These are phyloP conservation scores for Litoditis marina DNA, from an alignment of 2,888 invertebrate species.

Conservation along the genomic window DNA sequence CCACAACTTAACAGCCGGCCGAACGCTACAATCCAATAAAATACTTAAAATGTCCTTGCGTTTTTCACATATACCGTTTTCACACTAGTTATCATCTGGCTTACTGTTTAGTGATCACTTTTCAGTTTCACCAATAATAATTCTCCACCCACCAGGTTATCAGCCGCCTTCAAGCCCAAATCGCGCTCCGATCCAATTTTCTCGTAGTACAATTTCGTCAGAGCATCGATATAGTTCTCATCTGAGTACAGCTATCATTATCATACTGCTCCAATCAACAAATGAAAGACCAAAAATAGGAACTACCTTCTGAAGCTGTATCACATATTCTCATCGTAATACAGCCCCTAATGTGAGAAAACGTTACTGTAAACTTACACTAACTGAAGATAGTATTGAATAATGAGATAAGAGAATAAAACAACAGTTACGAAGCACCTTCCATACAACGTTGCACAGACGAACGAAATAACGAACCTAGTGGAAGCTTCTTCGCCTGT, in stretches of 20 bases:
- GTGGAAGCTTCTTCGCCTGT: constrained; percentile 47
- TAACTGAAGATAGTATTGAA: neutral
- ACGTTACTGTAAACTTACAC: too few relatives aligned
- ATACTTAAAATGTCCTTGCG: too few relatives aligned
- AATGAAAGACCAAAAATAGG: neutral
- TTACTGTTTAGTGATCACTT: too few relatives aligned
- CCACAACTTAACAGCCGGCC: neutral
- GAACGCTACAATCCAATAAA: too few relatives aligned
- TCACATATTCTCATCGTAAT: too few relatives aligned
- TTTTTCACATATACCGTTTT: too few relatives aligned
- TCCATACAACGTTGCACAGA: too few relatives aligned
- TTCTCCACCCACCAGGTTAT: constrained; percentile 40
- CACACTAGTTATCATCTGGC: too few relatives aligned
- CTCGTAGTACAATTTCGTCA: constrained; percentile 53
- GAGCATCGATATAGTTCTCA: constrained; percentile 54
- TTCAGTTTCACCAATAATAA: too few relatives aligned
- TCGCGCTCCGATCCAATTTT: constrained; percentile 58
- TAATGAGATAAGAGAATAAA: constrained; percentile 2
- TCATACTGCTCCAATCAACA: too few relatives aligned
- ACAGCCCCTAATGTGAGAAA: too few relatives aligned
- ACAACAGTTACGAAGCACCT: too few relatives aligned
- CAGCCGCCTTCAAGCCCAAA: constrained; percentile 53
- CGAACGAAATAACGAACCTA: constrained; percentile 49
- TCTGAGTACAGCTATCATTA: constrained; percentile 51
- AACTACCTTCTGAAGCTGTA: neutral